Evolutionary conservation across 2,797 vertebrate genomes (phyloP), one percentile per base, ranked within the genome.

Genomic region (Calcarius lapponicus): DNA sequence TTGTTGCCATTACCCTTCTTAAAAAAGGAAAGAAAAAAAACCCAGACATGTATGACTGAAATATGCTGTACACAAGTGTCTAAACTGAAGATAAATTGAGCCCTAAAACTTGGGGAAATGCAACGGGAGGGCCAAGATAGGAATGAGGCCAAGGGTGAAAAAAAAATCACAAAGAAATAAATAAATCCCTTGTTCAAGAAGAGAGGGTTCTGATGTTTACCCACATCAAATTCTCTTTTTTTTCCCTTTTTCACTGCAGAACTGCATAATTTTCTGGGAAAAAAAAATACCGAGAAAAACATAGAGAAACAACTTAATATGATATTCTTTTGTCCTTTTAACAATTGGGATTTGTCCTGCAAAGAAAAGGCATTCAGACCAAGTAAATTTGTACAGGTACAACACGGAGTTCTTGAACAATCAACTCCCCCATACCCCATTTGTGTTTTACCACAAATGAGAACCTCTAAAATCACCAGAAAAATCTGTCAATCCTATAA

Each of bases 391-490:
- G 3, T 45, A 50, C n/a, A 4, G 4, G 7, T 51, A 18, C 3
- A 43, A 38, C 17, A 54, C 4, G 54, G 4, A 61, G 5, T 51
- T 43, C 12, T 62, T 28, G 42, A 80, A 40, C 3, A 53, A 26
- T 17, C 19, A 34, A 8, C 0, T 0, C 3, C 2, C 10, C 7
- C 6, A 56, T n/a, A 8, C 5, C 6, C 10, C n/a, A 36, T 36
- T 40, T 31, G n/a, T 1, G 1, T 60, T 90, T 57, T 67, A 10
- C 7, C 14, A 10, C 15, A 40, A 42, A 69, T 28, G 3, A 60
- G 2, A 84, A 36, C 13, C 0, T 64, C 47, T 45, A 67, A 69
- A 65, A 11, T 38, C 8, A 43, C 6, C 42, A 25, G 26, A 42
- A 86, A 91, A 65, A 36, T 51, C 13, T 65, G 17, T 17, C 43